A percentile compares a stretch with the other conserved stretches of the same genome.
These are phyloP conservation scores for Coenonympha glycerion DNA, from an alignment of 2,888 invertebrate species.

Conservation along the genomic window DNA sequence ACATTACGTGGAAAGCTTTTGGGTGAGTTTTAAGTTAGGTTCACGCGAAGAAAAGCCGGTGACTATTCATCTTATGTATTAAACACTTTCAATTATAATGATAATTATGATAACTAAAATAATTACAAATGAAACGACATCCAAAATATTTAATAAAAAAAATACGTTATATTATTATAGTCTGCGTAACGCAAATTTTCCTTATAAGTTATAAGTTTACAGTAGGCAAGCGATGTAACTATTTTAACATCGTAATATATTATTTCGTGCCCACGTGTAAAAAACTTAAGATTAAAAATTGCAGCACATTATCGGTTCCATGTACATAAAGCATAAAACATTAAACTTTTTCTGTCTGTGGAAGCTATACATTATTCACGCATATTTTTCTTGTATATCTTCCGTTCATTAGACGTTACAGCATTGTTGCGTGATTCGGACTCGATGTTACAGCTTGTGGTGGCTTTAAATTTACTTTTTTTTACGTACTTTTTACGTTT, in stretches of 20 bases:
- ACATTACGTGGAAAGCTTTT: slow-evolving; percentile 68
- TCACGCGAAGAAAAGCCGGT: neutral
- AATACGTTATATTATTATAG: neutral
- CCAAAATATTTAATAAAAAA: neutral
- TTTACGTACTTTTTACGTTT: too few species aligned
- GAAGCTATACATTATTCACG: slow-evolving; percentile 52
- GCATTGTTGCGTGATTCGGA: slow-evolving; percentile 58
- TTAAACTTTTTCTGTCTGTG: slow-evolving; percentile 32
- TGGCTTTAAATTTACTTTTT: slow-evolving; percentile 24
- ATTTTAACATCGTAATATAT: slow-evolving; percentile 5
- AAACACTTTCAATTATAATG: neutral
- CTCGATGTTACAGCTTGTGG: slow-evolving; percentile 24
- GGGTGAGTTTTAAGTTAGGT: slow-evolving; percentile 50
- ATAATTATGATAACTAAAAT: neutral
- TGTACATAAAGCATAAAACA: slow-evolving; percentile 27
- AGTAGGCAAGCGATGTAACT: too few species aligned
- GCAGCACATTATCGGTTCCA: slow-evolving; percentile 20
- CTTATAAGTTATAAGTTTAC: neutral
- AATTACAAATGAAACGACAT: neutral
- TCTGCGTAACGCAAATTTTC: slow-evolving; percentile 2
- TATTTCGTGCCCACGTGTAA: slow-evolving; percentile 11
- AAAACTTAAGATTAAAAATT: slow-evolving; percentile 21
- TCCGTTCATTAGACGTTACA: slow-evolving; percentile 44
- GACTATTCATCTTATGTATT: neutral
- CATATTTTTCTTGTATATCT: slow-evolving; percentile 57